Evolutionary conservation across 2,797 vertebrate genomes (phyloP), one percentile per base, ranked within the genome.

Genomic region (Apodemus agrarius): DNA sequence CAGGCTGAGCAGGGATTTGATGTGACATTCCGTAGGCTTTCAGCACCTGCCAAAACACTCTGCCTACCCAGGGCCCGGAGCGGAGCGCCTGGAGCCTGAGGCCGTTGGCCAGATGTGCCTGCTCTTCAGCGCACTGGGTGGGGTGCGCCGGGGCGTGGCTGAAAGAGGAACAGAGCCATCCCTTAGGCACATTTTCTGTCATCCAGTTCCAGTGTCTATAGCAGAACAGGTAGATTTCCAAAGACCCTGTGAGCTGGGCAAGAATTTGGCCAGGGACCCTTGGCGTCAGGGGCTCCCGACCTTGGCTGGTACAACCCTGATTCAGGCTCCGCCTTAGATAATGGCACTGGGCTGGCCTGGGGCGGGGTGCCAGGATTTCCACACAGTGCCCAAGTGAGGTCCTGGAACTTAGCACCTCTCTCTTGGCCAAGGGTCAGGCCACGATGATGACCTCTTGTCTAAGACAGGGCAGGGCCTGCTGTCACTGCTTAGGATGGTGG

Each of bases 1-100:
- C 74, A 95, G 95, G 98, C 96, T 97, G 95, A 97, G 63, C 59
- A 11, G 89, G 97, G 94, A 97, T 97, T 98, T 94, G 93, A 91
- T 98, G 98, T 1, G 94, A 97, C 98, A 97, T 97, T 98, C 97
- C 97, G 86, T 49, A 98, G 97, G 98, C 98, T 93, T 98, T 95
- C 89, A n/a, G 97, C 76, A 93, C 40, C 95, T 91, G 91, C 89
- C 95, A 19, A 85, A 46, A 81, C 46, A 21, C 43, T 29, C 59
- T 29, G 65, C 37, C 46, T 11, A 43, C 6, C 34, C 80, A 29
- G 0, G 7, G 61, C 61, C 2, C 0, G 21, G 57, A 87, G 69
- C 16, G 34, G 11, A 1, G 67, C 0, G 0, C 76, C 34, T 4
- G 79, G 74, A 65, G 37, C 61, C 49, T 1, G 40, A 22, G 16